Evolutionary conservation across 1,140 invertebrate species (phyloP), one percentile per base, ranked within the genome.

Genomic region (Bombus haemorrhoidalis): DNA sequence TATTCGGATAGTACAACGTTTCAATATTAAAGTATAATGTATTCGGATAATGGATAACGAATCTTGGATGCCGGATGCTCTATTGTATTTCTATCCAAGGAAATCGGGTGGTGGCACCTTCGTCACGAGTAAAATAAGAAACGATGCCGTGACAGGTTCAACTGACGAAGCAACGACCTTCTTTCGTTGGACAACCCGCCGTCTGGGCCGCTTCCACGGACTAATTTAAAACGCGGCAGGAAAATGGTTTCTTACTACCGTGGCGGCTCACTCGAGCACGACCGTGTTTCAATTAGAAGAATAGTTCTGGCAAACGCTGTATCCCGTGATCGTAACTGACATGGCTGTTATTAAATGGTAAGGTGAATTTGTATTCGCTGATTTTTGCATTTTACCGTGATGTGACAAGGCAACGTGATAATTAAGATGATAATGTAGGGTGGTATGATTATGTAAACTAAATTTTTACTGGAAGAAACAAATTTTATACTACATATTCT

Each of bases 91-190:
- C 12, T 13, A 28, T 62, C 12, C 28, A 13, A 66, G n/a, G 2
- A 18, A 86, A 75, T 85, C 83, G 18, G 34, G 0, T 32, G 68
- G 81, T 28, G 32, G 57, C 72, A 68, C 83, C 76, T 86, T 89
- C 86, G 89, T 79, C 76, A 66, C 83, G 89, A 89, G 86, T 89
- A 90, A 90, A 89, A 85, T 89, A 89, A 90, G 86, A 79, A 89
- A 47, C 66, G 80, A 84, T 64, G 68, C 75, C 34, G 77, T 68
- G 85, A 80, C 69, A 43, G 71, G 25, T 53, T 77, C 57, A 41
- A 43, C 43, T 34, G 41, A 78, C 47, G 78, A 59, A 32, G 28
- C 64, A 53, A 41, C 64, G 66, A 87, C 74, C 13, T 39, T 32
- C 62, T 41, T 37, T 78, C 47, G 37, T 3, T 53, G 75, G 34